phyloP scores from a whole-genome alignment of 1,140 invertebrate genomes.

The Zeugodacus cucurbitae region DNA sequence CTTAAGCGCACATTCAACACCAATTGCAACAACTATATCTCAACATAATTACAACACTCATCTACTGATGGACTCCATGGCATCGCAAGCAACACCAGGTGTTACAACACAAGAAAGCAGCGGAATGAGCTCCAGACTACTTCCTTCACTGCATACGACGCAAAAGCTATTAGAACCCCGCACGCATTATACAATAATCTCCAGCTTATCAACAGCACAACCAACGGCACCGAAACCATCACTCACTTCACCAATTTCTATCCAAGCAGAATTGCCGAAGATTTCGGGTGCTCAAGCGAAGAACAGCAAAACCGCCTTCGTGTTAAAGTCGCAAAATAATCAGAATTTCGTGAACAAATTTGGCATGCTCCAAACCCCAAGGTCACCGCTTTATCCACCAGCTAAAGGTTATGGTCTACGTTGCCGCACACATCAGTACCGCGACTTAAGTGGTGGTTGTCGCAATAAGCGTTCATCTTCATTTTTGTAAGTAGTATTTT shows the following conservation, averaged over 20 bases:
- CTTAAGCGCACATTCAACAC: background rate
- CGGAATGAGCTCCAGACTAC: background rate
- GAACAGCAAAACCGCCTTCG: background rate
- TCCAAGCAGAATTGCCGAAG: background rate
- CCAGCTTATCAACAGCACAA: background rate
- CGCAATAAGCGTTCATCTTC: constrained; percentile 51
- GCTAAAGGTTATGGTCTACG: background rate
- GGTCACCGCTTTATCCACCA: background rate
- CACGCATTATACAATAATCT: background rate
- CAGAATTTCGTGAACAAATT: background rate
- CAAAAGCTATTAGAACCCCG: background rate
- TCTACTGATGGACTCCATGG: background rate
- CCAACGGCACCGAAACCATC: background rate
- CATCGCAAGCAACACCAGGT: background rate
- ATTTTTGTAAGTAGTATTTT: constrained; percentile 56
- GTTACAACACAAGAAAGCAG: background rate
- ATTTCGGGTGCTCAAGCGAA: background rate
- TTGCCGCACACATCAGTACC: constrained; percentile 55
- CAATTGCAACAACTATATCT: background rate
- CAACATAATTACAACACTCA: background rate
- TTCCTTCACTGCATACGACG: background rate
- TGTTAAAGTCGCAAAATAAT: background rate
- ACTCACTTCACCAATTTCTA: background rate
- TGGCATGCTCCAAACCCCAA: background rate
- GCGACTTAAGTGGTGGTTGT: constrained; percentile 55